A percentile compares a stretch with the other conserved stretches of the same genome.
Conservation (phyloP, 2,888 invertebrate genomes). For the Papilio demoleus region DNA sequence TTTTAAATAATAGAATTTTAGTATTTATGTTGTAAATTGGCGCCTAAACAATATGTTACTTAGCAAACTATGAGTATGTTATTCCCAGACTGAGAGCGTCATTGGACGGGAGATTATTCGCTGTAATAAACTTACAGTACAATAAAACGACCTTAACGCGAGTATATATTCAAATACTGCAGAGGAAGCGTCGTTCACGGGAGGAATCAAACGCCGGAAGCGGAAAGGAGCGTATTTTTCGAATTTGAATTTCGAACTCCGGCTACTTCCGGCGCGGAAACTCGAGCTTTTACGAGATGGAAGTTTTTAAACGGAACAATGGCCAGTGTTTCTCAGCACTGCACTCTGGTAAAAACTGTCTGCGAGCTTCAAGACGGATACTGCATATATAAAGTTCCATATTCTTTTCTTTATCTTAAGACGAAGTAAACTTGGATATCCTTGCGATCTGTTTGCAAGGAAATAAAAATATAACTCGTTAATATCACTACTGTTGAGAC, state of each 20-base stretch:
- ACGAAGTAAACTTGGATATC: slow-evolving; percentile 18
- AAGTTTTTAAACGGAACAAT: slow-evolving; percentile 64
- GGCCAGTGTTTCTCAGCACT: slow-evolving; percentile 36
- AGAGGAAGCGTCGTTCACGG: slow-evolving; percentile 78
- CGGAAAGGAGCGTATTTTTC: slow-evolving; percentile 82
- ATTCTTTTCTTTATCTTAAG: slow-evolving; percentile 31
- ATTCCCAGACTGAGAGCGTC: no score
- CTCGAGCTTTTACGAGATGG: slow-evolving; percentile 71
- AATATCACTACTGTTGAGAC: background rate
- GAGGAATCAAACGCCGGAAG: slow-evolving; percentile 82
- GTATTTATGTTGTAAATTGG: no score
- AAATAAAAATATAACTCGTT: background rate
- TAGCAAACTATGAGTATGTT: no score
- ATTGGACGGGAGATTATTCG: background rate
- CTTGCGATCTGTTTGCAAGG: background rate
- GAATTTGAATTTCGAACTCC: slow-evolving; percentile 82
- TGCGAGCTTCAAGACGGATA: slow-evolving; percentile 33
- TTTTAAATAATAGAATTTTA: no score
- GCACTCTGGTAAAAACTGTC: slow-evolving; percentile 34
- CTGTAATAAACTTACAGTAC: background rate
- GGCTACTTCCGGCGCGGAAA: slow-evolving; percentile 77
- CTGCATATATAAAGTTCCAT: slow-evolving; percentile 29
- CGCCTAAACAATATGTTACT: no score
- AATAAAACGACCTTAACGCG: slow-evolving; percentile 48
- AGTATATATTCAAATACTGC: slow-evolving; percentile 60